A percentile compares a stretch with the other conserved stretches of the same genome.
Evolutionary conservation across 2,797 vertebrate genomes (phyloP).

Genomic region (Galago senegalensis): DNA sequence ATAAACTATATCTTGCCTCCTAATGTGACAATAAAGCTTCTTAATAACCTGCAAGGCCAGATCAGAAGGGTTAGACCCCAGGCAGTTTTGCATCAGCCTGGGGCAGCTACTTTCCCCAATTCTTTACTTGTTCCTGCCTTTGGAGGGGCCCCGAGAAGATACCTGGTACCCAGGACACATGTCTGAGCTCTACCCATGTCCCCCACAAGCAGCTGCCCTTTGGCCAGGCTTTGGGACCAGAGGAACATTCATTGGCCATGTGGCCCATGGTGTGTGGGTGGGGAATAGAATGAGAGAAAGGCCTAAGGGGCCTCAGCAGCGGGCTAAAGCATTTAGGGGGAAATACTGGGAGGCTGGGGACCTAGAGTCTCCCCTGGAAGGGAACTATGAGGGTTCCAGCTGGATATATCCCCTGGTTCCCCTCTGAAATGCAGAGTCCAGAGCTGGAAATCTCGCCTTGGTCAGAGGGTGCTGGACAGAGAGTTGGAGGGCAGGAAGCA

Average conservation of each 20-base stretch:
- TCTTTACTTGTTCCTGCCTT: background rate
- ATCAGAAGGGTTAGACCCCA: background rate
- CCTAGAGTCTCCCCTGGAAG: background rate
- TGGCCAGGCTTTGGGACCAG: too few species aligned
- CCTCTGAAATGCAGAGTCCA: background rate
- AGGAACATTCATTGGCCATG: background rate
- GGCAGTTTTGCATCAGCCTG: background rate
- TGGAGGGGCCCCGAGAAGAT: background rate
- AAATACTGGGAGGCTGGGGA: background rate
- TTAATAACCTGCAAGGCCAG: background rate
- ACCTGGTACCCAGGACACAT: rapidly evolving
- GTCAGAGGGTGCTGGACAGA: background rate
- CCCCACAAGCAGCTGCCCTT: background rate
- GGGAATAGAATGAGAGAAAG: background rate
- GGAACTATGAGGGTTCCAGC: background rate
- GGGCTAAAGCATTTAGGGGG: too few species aligned
- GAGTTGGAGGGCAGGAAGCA: rapidly evolving
- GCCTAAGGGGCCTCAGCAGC: background rate
- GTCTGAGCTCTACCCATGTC: background rate
- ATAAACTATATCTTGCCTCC: background rate
- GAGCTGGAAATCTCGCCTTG: background rate
- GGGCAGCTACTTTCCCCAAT: too few species aligned
- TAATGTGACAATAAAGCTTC: background rate
- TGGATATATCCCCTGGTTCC: background rate
- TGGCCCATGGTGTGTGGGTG: background rate